phyloP scores from a whole-genome alignment of 2,113 vertebrate genomes.

The Epinephelus cyanopodus region DNA sequence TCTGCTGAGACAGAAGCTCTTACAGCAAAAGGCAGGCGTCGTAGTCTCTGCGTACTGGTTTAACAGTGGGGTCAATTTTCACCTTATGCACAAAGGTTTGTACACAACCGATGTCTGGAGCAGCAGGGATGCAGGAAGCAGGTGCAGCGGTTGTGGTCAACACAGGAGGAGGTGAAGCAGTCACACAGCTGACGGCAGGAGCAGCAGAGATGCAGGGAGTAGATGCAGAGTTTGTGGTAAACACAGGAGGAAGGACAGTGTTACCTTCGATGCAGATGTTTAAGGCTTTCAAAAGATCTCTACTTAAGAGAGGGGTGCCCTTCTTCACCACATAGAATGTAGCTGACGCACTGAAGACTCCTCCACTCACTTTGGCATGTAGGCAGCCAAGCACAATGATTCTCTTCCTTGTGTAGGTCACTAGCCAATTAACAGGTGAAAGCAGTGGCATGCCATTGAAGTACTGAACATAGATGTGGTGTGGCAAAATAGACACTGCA shows the following conservation, averaged over 20 bases:
- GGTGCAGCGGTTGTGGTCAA: neutral
- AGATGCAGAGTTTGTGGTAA: too few relatives aligned
- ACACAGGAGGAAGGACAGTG: neutral
- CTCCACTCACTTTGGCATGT: neutral
- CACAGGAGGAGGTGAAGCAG: neutral
- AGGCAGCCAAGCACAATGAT: conserved; percentile 6
- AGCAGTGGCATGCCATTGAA: neutral
- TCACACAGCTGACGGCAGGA: neutral
- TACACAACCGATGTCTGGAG: neutral
- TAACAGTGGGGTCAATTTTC: neutral
- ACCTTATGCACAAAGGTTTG: too few relatives aligned
- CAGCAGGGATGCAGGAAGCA: neutral
- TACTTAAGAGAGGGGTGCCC: neutral
- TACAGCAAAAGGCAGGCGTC: neutral
- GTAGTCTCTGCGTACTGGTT: neutral
- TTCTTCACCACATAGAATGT: neutral
- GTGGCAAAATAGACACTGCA: neutral
- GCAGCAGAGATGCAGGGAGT: too few relatives aligned
- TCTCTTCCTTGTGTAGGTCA: neutral
- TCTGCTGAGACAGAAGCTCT: neutral
- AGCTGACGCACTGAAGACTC: fast-evolving
- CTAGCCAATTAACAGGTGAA: neutral
- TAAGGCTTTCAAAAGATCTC: neutral
- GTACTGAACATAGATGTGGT: neutral
- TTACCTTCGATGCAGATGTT: neutral